phyloP scores from a whole-genome alignment of 2,888 invertebrate genomes.

The Amphipyra tragopoginis region DNA sequence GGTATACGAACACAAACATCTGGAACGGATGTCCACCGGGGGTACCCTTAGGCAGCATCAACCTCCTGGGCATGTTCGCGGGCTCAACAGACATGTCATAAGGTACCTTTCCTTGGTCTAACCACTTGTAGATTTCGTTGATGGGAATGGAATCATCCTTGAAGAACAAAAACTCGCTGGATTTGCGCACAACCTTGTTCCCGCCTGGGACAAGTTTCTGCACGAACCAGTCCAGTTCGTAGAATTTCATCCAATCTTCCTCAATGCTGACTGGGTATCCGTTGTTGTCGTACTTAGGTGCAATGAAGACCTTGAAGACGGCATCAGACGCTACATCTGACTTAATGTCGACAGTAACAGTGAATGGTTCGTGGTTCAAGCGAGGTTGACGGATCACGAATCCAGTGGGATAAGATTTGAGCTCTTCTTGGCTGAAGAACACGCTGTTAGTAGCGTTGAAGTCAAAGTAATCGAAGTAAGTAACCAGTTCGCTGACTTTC shows the following conservation, averaged over 20 bases:
- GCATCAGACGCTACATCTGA: conserved; percentile 90
- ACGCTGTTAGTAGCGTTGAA: conserved; percentile 90
- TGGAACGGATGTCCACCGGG: conserved; percentile 92
- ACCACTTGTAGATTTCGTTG: conserved; percentile 89
- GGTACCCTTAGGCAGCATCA: conserved; percentile 93
- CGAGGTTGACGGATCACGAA: conserved; percentile 92
- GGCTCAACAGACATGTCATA: conserved; percentile 87
- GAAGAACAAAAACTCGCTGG: conserved; percentile 91
- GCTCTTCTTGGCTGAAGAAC: conserved; percentile 71
- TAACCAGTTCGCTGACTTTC: conserved; percentile 90
- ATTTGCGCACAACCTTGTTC: conserved; percentile 91
- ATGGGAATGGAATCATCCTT: conserved; percentile 91
- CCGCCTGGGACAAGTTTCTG: conserved; percentile 90
- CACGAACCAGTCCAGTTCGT: conserved; percentile 90
- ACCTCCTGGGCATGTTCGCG: conserved; percentile 91
- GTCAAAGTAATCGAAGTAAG: conserved; percentile 92
- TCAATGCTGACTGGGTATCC: conserved; percentile 86
- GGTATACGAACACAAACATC: conserved; percentile 91
- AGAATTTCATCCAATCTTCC: conserved; percentile 90
- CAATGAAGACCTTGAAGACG: conserved; percentile 92
- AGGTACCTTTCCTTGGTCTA: conserved; percentile 88
- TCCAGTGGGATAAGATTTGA: conserved; percentile 73
- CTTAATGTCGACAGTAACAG: conserved; percentile 89
- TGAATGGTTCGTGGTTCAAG: conserved; percentile 92
- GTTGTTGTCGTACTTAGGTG: conserved; percentile 92